Conservation (phyloP, 2,797 vertebrate species). For the Gephyroberyx darwinii region DNA sequence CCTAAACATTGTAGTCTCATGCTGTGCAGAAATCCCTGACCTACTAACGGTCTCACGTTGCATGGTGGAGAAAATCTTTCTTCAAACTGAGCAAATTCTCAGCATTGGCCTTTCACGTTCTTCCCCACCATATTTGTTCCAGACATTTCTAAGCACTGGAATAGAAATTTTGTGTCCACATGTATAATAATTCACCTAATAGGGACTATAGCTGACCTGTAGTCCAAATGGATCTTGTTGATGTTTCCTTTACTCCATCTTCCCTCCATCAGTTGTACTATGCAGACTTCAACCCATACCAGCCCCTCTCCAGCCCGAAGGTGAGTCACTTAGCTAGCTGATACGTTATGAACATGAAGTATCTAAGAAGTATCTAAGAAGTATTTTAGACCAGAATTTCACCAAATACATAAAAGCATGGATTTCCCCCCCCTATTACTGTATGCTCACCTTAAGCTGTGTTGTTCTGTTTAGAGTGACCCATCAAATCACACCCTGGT, state of each 20-base stretch:
- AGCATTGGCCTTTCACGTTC: neutral
- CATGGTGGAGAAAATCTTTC: neutral
- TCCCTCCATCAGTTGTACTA: conserved; percentile 81
- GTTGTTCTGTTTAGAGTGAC: conserved; percentile 59
- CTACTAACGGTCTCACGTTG: no score
- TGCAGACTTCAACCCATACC: conserved; percentile 83
- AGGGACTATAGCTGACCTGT: neutral
- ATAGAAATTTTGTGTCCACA: neutral
- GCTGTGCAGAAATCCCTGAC: no score
- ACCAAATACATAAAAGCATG: neutral
- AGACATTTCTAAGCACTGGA: neutral
- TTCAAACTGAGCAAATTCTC: neutral
- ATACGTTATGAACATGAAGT: neutral
- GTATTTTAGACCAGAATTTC: neutral
- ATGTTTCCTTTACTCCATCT: neutral
- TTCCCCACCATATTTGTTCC: neutral
- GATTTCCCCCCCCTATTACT: neutral
- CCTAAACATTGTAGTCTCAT: no score
- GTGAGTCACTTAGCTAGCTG: conserved; percentile 54
- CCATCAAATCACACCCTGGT: conserved; percentile 71
- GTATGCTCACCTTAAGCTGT: neutral
- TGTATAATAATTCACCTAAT: neutral
- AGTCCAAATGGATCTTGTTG: neutral
- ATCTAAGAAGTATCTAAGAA: no score
- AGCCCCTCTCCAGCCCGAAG: conserved; percentile 79